Conservation (phyloP, 2,797 vertebrate species). For the Bucorvus abyssinicus region DNA sequence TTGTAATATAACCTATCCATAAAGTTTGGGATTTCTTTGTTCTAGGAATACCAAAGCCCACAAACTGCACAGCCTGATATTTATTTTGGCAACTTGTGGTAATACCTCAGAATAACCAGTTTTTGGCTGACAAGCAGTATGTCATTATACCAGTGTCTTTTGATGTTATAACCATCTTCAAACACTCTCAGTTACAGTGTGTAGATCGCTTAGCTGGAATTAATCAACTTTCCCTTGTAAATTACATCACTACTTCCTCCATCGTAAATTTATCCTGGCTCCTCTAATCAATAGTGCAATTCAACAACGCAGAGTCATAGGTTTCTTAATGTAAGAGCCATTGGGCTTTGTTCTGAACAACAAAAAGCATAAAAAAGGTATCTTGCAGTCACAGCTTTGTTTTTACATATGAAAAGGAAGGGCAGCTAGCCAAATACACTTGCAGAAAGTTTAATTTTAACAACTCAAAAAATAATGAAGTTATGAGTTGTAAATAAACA, state of each 20-base stretch:
- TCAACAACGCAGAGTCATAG: slow-evolving; percentile 2
- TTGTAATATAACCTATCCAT: not conserved
- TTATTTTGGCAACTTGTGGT: slow-evolving; percentile 29
- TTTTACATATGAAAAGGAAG: slow-evolving; percentile 15
- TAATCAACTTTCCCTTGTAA: slow-evolving; percentile 16
- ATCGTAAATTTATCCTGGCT: slow-evolving; percentile 17
- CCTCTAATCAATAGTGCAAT: slow-evolving; percentile 2
- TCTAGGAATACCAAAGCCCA: not conserved
- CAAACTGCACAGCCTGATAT: not conserved
- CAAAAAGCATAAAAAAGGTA: slow-evolving; percentile 14
- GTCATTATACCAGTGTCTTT: not conserved
- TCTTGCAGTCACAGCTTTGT: not conserved
- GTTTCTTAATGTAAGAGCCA: not conserved
- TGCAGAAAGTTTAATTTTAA: slow-evolving; percentile 4
- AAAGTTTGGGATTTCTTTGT: slow-evolving; percentile 2
- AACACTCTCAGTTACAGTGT: not conserved
- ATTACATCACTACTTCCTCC: not conserved
- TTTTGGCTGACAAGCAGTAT: not conserved
- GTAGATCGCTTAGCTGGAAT: not conserved
- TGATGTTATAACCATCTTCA: slow-evolving; percentile 19
- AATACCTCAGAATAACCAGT: not conserved
- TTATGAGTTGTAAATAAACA: not conserved
- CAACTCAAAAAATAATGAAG: not conserved
- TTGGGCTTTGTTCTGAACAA: not conserved
- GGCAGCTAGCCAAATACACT: not conserved